Evolutionary conservation across 2,888 invertebrate species (phyloP).

Genomic region (Philopedon plagiatum): DNA sequence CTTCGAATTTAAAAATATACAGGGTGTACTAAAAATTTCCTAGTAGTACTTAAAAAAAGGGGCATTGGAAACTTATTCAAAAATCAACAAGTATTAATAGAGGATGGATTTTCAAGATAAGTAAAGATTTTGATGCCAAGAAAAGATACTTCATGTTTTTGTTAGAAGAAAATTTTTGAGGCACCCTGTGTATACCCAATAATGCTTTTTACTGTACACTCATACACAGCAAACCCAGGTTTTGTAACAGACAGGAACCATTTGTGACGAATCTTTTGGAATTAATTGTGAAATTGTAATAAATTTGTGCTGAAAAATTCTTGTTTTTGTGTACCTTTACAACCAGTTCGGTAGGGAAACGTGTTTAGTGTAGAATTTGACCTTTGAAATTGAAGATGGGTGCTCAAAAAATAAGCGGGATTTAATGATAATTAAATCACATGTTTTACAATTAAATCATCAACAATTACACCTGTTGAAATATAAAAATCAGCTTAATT

Average conservation of each 20-base stretch:
- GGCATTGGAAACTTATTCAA: no score
- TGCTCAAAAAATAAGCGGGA: conserved; percentile 13
- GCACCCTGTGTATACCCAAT: conserved; percentile 10
- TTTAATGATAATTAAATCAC: no score
- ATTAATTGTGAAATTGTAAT: conserved; percentile 22
- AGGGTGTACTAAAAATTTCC: conserved; percentile 3
- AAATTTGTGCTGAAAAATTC: background rate
- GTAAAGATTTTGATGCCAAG: no score
- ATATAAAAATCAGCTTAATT: background rate
- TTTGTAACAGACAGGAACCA: conserved; percentile 1
- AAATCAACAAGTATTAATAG: no score
- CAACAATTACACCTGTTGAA: no score
- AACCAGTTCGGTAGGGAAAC: conserved; percentile 9
- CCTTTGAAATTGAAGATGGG: background rate
- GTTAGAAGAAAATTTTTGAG: background rate
- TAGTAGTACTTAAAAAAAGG: background rate
- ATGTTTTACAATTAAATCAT: no score
- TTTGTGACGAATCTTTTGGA: conserved; percentile 18
- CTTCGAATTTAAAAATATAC: conserved; percentile 13
- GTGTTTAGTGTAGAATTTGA: conserved; percentile 12
- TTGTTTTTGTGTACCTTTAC: conserved; percentile 29
- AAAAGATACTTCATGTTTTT: no score
- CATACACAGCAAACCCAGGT: background rate
- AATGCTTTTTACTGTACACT: conserved; percentile 9
- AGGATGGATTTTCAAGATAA: no score